Conservation (phyloP, 2,797 vertebrate genomes). For the Takifugu ocellatus region DNA sequence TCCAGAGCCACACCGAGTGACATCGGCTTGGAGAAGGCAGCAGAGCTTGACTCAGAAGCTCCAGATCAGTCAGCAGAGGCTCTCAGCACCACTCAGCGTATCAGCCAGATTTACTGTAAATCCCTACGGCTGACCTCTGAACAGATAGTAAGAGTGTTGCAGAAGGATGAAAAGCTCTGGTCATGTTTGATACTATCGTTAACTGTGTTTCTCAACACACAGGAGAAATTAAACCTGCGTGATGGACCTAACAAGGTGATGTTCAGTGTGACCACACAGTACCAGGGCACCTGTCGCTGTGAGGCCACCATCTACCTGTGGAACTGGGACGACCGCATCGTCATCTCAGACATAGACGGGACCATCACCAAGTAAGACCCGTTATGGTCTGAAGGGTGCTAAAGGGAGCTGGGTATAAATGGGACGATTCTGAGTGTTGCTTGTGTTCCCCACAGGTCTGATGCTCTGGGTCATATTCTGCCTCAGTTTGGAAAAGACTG, state of each 20-base stretch:
- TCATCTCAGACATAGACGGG: conserved; percentile 95
- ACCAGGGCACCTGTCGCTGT: conserved; percentile 94
- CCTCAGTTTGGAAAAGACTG: conserved; percentile 96
- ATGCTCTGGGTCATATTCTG: conserved; percentile 92
- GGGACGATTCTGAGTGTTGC: background rate
- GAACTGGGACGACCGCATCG: conserved; percentile 90
- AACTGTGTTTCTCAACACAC: background rate
- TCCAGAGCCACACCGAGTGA: conserved; percentile 57
- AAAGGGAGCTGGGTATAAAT: background rate
- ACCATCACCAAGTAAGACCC: conserved; percentile 90
- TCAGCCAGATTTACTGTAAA: conserved; percentile 82
- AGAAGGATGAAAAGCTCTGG: background rate
- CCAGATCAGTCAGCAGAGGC: conserved; percentile 50
- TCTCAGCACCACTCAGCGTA: conserved; percentile 57
- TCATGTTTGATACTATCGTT: background rate
- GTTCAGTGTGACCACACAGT: conserved; percentile 95
- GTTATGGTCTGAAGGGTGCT: background rate
- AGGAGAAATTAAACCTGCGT: conserved; percentile 86
- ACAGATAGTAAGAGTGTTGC: conserved; percentile 80
- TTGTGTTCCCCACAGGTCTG: conserved; percentile 77
- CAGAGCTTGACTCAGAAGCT: conserved; percentile 44
- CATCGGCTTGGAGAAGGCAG: conserved; percentile 72
- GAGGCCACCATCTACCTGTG: conserved; percentile 93
- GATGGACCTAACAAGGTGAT: conserved; percentile 88
- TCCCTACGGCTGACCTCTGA: conserved; percentile 86